Conservation (phyloP, 2,888 invertebrate genomes). For the Megamerina dolium region DNA sequence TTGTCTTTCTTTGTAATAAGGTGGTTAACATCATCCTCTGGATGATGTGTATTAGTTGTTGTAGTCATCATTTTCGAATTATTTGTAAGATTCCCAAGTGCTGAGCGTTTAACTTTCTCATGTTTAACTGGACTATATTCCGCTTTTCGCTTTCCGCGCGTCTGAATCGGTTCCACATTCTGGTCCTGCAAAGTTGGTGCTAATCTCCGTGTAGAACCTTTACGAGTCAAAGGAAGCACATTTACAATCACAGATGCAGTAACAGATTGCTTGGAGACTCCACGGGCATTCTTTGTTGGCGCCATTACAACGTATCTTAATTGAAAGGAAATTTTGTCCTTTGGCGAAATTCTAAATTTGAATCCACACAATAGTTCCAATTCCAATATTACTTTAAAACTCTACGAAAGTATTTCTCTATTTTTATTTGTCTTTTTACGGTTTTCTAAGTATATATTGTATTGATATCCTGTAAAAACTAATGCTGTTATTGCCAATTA, state of each 20-base stretch:
- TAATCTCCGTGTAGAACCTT: conserved; percentile 35
- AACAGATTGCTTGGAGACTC: conserved; percentile 28
- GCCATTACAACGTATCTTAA: too few relatives aligned
- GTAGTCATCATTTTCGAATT: conserved; percentile 38
- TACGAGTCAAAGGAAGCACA: conserved; percentile 34
- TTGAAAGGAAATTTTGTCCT: too few relatives aligned
- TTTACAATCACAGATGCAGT: conserved; percentile 16
- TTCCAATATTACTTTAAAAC: too few relatives aligned
- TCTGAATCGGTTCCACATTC: conserved; percentile 37
- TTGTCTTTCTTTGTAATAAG: conserved; percentile 43
- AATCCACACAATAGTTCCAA: too few relatives aligned
- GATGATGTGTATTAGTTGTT: conserved; percentile 23
- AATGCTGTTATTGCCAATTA: too few relatives aligned
- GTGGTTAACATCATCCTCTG: conserved; percentile 50
- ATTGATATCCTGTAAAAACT: too few relatives aligned
- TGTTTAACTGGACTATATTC: conserved; percentile 72
- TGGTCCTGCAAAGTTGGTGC: conserved; percentile 35
- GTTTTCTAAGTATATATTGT: too few relatives aligned
- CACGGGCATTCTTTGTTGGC: conserved; percentile 42
- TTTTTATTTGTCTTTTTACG: too few relatives aligned
- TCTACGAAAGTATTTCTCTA: too few relatives aligned
- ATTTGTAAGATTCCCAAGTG: conserved; percentile 81
- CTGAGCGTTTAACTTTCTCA: conserved; percentile 70
- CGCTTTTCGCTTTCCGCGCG: conserved; percentile 69
- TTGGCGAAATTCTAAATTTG: too few relatives aligned